Percentiles rank a stretch among this genome's conserved stretches.
These are phyloP conservation scores for Sinentomon sp. DNA, from an alignment of 2,888 invertebrate genomes.

Conservation along the genomic window DNA sequence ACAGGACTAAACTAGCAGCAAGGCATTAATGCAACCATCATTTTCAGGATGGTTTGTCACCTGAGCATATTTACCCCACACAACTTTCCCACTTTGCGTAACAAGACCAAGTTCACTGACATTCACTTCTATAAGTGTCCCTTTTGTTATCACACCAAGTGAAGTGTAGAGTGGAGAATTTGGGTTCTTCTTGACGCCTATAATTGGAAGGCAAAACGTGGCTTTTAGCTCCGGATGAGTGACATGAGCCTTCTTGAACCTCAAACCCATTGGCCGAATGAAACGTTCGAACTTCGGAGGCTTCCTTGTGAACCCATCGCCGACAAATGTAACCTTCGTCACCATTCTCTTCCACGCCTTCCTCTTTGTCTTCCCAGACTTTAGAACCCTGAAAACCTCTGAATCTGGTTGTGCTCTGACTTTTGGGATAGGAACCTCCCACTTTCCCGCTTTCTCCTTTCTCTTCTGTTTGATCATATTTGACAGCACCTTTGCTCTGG, in stretches of 20 bases:
- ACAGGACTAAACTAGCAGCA: conserved; percentile 52
- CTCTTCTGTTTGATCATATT: conserved; percentile 99
- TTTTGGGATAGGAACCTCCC: conserved; percentile 98
- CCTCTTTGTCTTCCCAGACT: conserved; percentile 65
- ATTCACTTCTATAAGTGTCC: conserved; percentile 90
- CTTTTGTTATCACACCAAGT: conserved; percentile 93
- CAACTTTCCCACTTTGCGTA: conserved; percentile 94
- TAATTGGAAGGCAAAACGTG: conserved; percentile 86
- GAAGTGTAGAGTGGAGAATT: conserved; percentile 90
- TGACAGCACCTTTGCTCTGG: conserved; percentile 76
- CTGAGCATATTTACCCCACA: conserved; percentile 99
- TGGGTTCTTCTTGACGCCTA: conserved; percentile 97
- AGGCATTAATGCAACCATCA: conserved; percentile 97
- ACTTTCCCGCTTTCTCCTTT: conserved; percentile 98
- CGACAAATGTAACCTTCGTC: conserved; percentile 91
- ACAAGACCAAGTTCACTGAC: conserved; percentile 94
- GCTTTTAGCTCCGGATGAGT: conserved; percentile 98
- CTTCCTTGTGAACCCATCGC: conserved; percentile 92
- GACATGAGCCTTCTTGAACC: conserved; percentile 93
- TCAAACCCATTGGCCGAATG: conserved; percentile 83
- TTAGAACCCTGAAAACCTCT: conserved; percentile 81
- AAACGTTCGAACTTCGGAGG: conserved; percentile 98
- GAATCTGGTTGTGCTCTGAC: conserved; percentile 86
- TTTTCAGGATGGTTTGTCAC: conserved; percentile 99
- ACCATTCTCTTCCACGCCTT: conserved; percentile 99